A percentile compares a stretch with the other conserved stretches of the same genome.
Conservation (phyloP, 1,140 invertebrate species). For the Harpegnathos saltator region DNA sequence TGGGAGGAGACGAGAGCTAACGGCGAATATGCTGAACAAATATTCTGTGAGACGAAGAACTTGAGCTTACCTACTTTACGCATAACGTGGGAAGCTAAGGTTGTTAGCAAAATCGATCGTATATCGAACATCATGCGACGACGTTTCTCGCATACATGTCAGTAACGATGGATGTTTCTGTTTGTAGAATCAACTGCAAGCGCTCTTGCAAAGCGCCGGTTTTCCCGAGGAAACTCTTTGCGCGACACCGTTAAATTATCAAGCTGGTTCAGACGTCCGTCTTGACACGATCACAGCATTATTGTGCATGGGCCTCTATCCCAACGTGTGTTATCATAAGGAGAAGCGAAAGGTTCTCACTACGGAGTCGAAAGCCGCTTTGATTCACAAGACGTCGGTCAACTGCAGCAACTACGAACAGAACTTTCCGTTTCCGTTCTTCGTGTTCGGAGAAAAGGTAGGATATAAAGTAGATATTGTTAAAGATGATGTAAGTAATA, state of each 20-base stretch:
- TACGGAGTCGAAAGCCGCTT: slow-evolving; percentile 96
- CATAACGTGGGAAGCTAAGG: slow-evolving; percentile 96
- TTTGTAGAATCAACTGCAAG: slow-evolving; percentile 92
- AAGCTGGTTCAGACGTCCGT: slow-evolving; percentile 92
- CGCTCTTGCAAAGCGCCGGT: slow-evolving; percentile 92
- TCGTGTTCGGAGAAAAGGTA: slow-evolving; percentile 99
- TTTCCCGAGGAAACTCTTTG: slow-evolving; percentile 95
- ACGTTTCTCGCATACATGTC: not conserved
- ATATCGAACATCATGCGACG: not conserved
- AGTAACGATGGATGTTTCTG: slow-evolving; percentile 21
- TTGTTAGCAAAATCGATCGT: slow-evolving; percentile 70
- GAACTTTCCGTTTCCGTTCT: slow-evolving; percentile 96
- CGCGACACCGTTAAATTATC: slow-evolving; percentile 89
- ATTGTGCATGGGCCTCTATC: slow-evolving; percentile 96
- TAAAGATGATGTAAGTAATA: no score
- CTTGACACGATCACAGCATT: slow-evolving; percentile 95
- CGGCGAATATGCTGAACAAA: slow-evolving; percentile 92
- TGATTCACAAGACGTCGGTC: slow-evolving; percentile 98
- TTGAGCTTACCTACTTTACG: slow-evolving; percentile 95
- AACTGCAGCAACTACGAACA: slow-evolving; percentile 95
- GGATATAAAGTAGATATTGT: slow-evolving; percentile 93
- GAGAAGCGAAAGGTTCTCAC: slow-evolving; percentile 98
- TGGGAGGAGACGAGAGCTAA: slow-evolving; percentile 93
- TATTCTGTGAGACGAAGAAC: slow-evolving; percentile 96
- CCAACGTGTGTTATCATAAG: slow-evolving; percentile 98